These are phyloP conservation scores for Dryobates pubescens DNA, from an alignment of 2,797 vertebrate genomes.

Conservation along the genomic window DNA sequence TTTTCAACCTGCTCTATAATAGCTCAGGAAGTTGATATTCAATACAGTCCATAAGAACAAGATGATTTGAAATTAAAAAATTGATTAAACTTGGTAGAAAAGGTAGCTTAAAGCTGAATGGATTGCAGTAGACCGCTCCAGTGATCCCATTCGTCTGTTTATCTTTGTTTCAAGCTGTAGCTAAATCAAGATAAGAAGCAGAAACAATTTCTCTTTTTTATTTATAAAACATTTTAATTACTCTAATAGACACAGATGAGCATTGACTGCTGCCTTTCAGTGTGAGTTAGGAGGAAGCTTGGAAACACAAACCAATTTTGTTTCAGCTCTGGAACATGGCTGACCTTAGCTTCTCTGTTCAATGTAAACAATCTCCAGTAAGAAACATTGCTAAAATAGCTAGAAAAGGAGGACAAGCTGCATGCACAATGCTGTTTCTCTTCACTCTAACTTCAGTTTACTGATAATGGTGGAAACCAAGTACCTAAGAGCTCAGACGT, in stretches of 20 bases:
- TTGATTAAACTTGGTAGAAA: constrained; percentile 4
- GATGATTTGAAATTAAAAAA: constrained; percentile 18
- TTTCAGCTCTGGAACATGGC: neutral
- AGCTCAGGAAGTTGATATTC: neutral
- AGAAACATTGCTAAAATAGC: neutral
- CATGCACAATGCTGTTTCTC: neutral
- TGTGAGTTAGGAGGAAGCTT: neutral
- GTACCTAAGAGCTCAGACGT: neutral
- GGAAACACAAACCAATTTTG: neutral
- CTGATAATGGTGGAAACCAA: neutral
- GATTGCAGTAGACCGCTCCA: neutral
- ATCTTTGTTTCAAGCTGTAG: constrained; percentile 4
- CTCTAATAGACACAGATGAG: neutral
- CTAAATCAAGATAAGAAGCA: constrained; percentile 37
- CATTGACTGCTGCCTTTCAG: neutral
- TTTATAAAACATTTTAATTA: neutral
- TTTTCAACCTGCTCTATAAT: neutral
- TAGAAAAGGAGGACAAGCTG: neutral
- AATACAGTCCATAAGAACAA: neutral
- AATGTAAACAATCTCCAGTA: neutral
- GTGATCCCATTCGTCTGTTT: neutral
- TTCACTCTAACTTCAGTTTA: neutral
- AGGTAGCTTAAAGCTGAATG: neutral
- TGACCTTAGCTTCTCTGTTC: neutral
- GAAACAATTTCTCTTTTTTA: neutral